Conservation (phyloP, 1,140 invertebrate species). For the Diabrotica undecimpunctata region DNA sequence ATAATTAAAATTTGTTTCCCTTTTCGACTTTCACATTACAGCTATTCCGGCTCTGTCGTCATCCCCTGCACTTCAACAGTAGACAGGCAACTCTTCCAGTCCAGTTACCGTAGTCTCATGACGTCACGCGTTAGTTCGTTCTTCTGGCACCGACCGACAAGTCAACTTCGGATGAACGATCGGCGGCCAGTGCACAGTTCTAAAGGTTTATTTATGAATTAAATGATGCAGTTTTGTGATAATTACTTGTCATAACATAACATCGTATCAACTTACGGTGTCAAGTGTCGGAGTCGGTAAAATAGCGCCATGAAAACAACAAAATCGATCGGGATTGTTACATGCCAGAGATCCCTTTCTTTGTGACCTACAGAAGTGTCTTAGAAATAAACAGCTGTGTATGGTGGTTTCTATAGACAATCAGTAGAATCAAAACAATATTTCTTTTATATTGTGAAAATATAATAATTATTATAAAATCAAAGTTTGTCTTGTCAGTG, state of each 20-base stretch:
- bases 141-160: not conserved
- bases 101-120: not conserved
- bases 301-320: not conserved
- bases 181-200: not conserved
- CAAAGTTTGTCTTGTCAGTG: too few species aligned
- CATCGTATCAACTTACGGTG: not conserved
- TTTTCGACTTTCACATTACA: too few species aligned
- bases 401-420: too few species aligned
- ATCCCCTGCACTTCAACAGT: conserved; percentile 3
- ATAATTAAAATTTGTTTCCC: too few species aligned
- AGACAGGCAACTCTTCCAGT: conserved; percentile 6
- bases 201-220: not conserved
- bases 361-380: not conserved
- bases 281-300: not conserved
- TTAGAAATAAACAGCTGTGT: too few species aligned
- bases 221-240: not conserved
- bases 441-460: too few species aligned
- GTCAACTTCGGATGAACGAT: not conserved
- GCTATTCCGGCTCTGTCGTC: not conserved
- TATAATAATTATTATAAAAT: too few species aligned
- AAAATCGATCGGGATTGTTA: not conserved
- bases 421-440: too few species aligned
- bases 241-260: not conserved
- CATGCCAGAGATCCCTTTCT: not conserved
- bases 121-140: conserved; percentile 1